Evolutionary conservation across 2,888 invertebrate genomes (phyloP), one percentile per base, ranked within the genome.

Genomic region (Harpalus rufipes): DNA sequence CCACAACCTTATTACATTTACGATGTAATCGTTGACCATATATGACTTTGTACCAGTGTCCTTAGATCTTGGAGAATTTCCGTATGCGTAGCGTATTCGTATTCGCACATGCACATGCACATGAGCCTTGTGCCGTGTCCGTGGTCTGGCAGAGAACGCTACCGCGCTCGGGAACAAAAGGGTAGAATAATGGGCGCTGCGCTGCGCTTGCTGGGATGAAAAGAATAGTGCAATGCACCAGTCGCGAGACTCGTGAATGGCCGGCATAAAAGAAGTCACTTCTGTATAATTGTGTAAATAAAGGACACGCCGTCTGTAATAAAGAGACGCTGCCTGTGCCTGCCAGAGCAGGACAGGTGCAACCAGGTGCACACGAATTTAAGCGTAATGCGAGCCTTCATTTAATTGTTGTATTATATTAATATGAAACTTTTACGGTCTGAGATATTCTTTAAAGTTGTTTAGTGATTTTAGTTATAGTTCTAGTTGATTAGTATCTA

Each of bases 241-340:
- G 88, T 89, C 89, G 44, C 44, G 44, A 12, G 44, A 51, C 12
- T 12, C 32, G 88, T 89, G 89, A 89, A 89, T 89, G 88, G 88
- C 88, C 88, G 7, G 32, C 87, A 89, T 74, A 90, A 89, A 89
- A 89, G 89, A 89, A 89, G 89, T 89, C 89, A 89, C 89, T 89
- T 89, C 89, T 89, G 89, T 89, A 89, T 90, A 89, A 90, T 90
- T 90, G 89, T 89, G 89, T 90, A 90, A 89, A 90, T 90, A 90
- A 89, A 90, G 89, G 89, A 89, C 89, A 88, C 88, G 88, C 89
- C 88, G 88, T 89, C 44, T 63, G 65, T 63, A 63, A 81, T 81
- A 81, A 63, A 81, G 81, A 61, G 58, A 78, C 18, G 78, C 12
- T 39, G 25, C n/a, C 32, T 65, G 21, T 65, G 25, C 65, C 65